Evolutionary conservation across 2,113 vertebrate species (phyloP).

Genomic region (Oreochromis tanganicae): DNA sequence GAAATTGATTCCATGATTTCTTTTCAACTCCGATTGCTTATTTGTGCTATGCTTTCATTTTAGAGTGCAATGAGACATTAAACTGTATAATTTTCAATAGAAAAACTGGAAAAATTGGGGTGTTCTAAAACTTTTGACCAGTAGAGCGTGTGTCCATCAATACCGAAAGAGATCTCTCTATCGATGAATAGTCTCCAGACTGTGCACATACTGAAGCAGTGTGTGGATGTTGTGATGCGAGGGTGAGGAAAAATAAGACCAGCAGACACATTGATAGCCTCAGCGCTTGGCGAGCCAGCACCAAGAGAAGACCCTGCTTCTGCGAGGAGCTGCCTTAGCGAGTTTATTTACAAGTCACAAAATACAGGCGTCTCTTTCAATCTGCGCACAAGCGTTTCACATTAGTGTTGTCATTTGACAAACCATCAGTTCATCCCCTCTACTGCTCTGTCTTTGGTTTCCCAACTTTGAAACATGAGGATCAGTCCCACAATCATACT

Average conservation of each 20-base stretch:
- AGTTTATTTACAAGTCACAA: conserved; percentile 70
- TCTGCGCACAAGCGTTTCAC: conserved; percentile 37
- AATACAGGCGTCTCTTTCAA: conserved; percentile 37
- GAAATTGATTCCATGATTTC: neutral
- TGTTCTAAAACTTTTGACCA: neutral
- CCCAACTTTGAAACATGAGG: neutral
- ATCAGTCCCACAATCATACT: neutral
- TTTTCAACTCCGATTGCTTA: neutral
- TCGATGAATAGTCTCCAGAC: neutral
- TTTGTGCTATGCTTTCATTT: neutral
- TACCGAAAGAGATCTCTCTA: neutral
- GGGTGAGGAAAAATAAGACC: neutral
- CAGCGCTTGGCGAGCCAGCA: conserved; percentile 42
- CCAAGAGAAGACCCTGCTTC: conserved; percentile 76
- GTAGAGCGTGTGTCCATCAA: neutral
- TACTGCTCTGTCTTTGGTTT: conserved; percentile 32
- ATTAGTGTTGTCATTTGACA: neutral
- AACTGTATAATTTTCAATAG: neutral
- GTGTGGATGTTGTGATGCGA: neutral
- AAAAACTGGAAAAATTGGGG: neutral
- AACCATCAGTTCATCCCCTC: neutral
- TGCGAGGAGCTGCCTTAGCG: conserved; percentile 67
- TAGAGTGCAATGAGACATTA: neutral
- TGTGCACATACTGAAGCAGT: neutral
- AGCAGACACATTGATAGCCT: neutral